A percentile compares a stretch with the other conserved stretches of the same genome.
Conservation (phyloP, 2,113 vertebrate species). For the Calypte anna region DNA sequence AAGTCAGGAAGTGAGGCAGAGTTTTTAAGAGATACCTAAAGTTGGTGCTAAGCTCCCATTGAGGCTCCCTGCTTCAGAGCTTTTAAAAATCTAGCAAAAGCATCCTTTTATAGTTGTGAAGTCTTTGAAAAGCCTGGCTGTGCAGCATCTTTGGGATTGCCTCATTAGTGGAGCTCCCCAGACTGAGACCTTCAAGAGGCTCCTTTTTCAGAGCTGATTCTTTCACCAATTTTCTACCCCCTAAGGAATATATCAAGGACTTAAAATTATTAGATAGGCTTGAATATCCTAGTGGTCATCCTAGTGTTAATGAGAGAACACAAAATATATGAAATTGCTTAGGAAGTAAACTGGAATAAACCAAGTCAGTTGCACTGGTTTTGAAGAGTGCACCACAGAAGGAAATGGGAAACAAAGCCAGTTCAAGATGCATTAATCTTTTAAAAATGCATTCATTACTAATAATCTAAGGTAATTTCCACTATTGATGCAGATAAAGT, state of each 20-base stretch:
- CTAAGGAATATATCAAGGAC: background rate
- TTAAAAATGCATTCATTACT: background rate
- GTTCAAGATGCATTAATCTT: background rate
- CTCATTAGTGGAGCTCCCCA: slow-evolving; percentile 8
- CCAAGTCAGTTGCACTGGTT: background rate
- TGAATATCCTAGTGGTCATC: background rate
- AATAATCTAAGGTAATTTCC: background rate
- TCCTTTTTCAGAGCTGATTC: background rate
- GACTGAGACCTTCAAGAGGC: background rate
- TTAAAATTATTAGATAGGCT: background rate
- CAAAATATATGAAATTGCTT: background rate
- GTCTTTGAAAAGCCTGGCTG: background rate
- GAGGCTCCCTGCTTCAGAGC: background rate
- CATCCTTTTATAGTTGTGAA: background rate
- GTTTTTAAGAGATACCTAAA: background rate
- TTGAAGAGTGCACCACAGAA: background rate
- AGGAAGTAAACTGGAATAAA: background rate
- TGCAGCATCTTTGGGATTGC: background rate
- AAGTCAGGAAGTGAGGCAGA: background rate
- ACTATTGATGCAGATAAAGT: background rate
- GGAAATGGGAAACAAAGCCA: background rate
- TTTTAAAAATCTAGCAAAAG: background rate
- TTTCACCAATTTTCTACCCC: background rate
- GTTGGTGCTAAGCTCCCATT: background rate
- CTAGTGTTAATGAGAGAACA: background rate